Base-by-base conservation (phyloP, 1,140 invertebrate species). In the Tetramorium simillimum region DNA sequence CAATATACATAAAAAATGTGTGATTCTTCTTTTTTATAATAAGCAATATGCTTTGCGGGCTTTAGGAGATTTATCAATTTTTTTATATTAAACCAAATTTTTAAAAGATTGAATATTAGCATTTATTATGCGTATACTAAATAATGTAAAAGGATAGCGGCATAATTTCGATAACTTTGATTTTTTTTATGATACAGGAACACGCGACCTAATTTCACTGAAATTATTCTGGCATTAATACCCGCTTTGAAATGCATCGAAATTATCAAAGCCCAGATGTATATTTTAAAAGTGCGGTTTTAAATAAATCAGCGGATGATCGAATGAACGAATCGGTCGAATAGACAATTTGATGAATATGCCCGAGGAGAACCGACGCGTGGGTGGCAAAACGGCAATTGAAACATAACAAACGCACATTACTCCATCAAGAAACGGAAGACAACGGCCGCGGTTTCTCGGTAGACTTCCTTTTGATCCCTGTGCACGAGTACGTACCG, bases 361-460 rank as follows among this genome's bases (percentile, higher is more conserved):
- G 73, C 77, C 72, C 80, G 86, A 89, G 56, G 28, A 92, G 92
- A 92, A 94, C 92, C 88, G 86, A 69, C 73, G 92, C 92, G 94
- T 93, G 91, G 93, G 93, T 90, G 85, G 87, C 85, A 51, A 89
- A 72, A 90, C 70, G 81, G 86, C 91, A 94, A 94, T 95, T 94
- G 93, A 92, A 94, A 94, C 92, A 93, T 93, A 93, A 94, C 92
- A 92, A 94, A 93, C 93, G 93, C 93, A 93, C 89, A 92, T 95
- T 93, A 92, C 92, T 93, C 90, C 92, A 94, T 93, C 93, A 93
- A 93, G 86, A 84, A 91, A 88, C 93, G 94, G 93, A 94, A 94
- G 92, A 90, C 90, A 91, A 92, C 89, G 92, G 72, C 89, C 89
- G 62, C 51, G 60, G 67, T 90, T 93, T 84, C 86, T 86, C 87